Evolutionary conservation across 2,888 invertebrate genomes (phyloP).

Genomic region (Melieria picta): DNA sequence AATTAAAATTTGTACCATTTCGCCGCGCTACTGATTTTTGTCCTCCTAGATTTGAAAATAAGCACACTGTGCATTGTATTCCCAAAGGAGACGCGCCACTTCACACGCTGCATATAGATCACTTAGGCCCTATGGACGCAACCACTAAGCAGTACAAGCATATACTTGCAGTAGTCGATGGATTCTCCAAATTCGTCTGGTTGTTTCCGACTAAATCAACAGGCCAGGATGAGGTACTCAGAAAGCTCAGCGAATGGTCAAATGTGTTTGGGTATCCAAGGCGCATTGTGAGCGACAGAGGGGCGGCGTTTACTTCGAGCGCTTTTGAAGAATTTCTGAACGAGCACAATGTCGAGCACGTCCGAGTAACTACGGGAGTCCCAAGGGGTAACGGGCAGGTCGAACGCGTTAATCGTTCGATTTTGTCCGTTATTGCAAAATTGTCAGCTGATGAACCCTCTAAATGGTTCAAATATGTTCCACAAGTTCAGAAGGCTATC

Average conservation of each 20-base stretch:
- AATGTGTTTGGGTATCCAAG: background rate
- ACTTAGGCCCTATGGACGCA: conserved; percentile 40
- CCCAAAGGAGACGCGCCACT: conserved; percentile 2
- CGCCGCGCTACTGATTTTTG: too few relatives aligned
- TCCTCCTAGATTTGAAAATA: too few relatives aligned
- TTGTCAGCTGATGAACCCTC: conserved; percentile 15
- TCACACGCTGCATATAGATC: conserved; percentile 48
- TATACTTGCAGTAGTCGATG: conserved; percentile 27
- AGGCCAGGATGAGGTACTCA: conserved; percentile 23
- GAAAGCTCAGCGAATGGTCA: conserved; percentile 24
- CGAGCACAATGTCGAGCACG: background rate
- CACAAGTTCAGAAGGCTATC: conserved; percentile 28
- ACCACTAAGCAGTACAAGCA: conserved; percentile 40
- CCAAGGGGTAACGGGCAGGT: background rate
- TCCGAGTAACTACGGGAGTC: background rate
- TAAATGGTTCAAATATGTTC: conserved; percentile 37
- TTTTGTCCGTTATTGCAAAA: conserved; percentile 26
- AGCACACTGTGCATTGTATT: too few relatives aligned
- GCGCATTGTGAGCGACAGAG: background rate
- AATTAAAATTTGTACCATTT: too few relatives aligned
- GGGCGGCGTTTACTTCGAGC: background rate
- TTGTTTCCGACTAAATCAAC: conserved; percentile 33
- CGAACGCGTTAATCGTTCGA: conserved; percentile 10
- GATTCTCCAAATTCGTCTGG: conserved; percentile 36
- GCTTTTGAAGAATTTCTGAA: background rate